Percentiles rank a stretch among this genome's conserved stretches.
Conservation (phyloP, 2,797 vertebrate genomes). For the Chelon labrosus region DNA sequence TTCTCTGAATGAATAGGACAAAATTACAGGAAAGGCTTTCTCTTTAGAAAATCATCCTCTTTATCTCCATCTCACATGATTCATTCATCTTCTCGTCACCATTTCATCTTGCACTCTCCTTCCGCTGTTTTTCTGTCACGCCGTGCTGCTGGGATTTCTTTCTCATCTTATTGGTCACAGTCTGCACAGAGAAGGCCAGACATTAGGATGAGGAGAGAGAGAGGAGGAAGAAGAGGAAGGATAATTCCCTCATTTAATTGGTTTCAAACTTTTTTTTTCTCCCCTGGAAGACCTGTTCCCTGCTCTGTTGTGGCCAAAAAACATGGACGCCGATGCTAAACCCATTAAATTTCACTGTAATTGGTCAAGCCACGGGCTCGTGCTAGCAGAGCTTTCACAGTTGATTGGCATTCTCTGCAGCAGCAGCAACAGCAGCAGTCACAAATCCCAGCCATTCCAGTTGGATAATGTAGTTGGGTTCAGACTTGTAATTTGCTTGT, state of each 20-base stretch:
- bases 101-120: conserved; percentile 14
- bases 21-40: conserved; percentile 40
- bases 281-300: conserved; percentile 32
- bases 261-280: conserved; percentile 54
- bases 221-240: conserved; percentile 5
- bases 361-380: conserved; percentile 47
- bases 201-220: conserved; percentile 29
- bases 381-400: conserved; percentile 48
- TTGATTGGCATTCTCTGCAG: conserved; percentile 50
- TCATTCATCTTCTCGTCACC: conserved; percentile 3
- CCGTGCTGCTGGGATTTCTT: conserved; percentile 44
- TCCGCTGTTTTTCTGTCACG: conserved; percentile 1
- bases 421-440: conserved; percentile 22
- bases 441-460: conserved; percentile 60
- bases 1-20: conserved; percentile 31
- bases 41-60: conserved; percentile 47
- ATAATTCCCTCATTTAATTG: conserved; percentile 59
- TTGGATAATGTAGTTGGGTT: conserved; percentile 45
- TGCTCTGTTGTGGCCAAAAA: conserved; percentile 44
- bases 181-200: conserved; percentile 43
- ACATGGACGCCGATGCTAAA: conserved; percentile 47
- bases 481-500: conserved; percentile 48
- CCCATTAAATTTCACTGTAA: conserved; percentile 50
- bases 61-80: conserved; percentile 29
- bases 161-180: conserved; percentile 59